Evolutionary conservation across 92 coral and sea anemone genomes (phyloP).

Genomic region (Desmophyllum pertusum): DNA sequence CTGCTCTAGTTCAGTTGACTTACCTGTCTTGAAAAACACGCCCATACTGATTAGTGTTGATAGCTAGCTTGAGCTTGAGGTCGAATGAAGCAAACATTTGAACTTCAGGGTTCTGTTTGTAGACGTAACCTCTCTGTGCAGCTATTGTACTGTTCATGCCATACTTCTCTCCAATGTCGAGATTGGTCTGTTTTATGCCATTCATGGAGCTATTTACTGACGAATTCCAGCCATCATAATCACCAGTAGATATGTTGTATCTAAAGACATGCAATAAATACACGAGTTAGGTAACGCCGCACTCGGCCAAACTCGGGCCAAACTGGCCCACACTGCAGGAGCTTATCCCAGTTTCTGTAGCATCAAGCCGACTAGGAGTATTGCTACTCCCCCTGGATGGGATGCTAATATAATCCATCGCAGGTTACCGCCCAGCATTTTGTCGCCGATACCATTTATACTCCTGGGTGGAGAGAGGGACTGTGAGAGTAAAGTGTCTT

Average conservation of each 20-base stretch:
- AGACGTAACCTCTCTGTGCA: constrained; percentile 82
- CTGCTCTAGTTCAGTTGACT: too few species aligned
- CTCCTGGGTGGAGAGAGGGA: too few species aligned
- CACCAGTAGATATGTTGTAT: constrained; percentile 98
- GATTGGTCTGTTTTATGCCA: constrained; percentile 41
- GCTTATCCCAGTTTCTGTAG: too few species aligned
- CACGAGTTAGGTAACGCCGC: background rate
- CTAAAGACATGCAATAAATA: constrained; percentile 33
- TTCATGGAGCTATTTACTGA: constrained; percentile 84
- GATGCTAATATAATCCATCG: too few species aligned
- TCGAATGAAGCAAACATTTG: constrained; percentile 73
- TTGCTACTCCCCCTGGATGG: too few species aligned
- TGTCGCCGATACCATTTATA: too few species aligned
- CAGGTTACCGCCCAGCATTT: too few species aligned
- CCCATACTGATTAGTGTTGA: constrained; percentile 94
- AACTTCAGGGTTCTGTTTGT: constrained; percentile 94
- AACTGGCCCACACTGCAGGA: too few species aligned
- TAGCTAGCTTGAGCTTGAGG: constrained; percentile 84
- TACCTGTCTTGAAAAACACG: constrained; percentile 96
- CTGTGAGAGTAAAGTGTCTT: too few species aligned
- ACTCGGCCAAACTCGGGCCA: too few species aligned
- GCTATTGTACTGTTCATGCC: constrained; percentile 74
- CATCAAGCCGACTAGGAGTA: too few species aligned
- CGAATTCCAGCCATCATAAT: constrained; percentile 91
- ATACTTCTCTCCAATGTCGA: constrained; percentile 77